phyloP scores from a whole-genome alignment of 2,797 vertebrate species.

The Labroides dimidiatus region DNA sequence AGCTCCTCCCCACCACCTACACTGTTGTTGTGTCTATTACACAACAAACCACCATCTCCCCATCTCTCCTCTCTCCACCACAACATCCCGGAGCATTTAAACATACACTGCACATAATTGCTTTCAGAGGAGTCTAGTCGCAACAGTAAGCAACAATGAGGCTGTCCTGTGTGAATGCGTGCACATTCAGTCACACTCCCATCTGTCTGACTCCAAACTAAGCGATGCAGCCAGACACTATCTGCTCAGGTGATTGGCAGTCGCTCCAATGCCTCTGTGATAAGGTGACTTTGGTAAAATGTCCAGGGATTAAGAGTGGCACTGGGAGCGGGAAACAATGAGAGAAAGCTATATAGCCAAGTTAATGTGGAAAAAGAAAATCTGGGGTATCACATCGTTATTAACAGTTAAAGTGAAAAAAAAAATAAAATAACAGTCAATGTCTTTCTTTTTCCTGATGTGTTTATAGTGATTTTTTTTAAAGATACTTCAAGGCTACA shows the following conservation, averaged over 20 bases:
- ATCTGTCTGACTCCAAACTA: slow-evolving; percentile 42
- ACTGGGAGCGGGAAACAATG: slow-evolving; percentile 14
- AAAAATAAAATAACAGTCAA: too few species aligned
- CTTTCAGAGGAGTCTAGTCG: slow-evolving; percentile 50
- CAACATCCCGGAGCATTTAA: slow-evolving; percentile 39
- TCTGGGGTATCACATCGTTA: neutral
- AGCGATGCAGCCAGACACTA: slow-evolving; percentile 49
- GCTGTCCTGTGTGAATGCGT: neutral
- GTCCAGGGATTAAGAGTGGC: slow-evolving; percentile 37
- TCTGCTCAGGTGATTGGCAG: slow-evolving; percentile 66
- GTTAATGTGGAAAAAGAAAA: neutral
- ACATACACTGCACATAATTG: slow-evolving; percentile 49
- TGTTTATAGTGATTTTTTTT: neutral
- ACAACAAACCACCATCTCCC: slow-evolving; percentile 5
- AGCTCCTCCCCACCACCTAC: neutral
- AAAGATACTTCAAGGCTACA: too few species aligned
- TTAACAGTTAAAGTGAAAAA: too few species aligned
- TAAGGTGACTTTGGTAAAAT: slow-evolving; percentile 57
- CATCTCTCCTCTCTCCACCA: slow-evolving; percentile 9
- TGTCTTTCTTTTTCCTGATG: neutral
- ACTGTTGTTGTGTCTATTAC: slow-evolving; percentile 19
- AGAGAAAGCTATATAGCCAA: neutral
- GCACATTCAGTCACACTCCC: slow-evolving; percentile 19
- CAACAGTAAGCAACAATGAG: slow-evolving; percentile 25
- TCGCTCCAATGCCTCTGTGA: slow-evolving; percentile 52